These are phyloP conservation scores for Oxyura jamaicensis DNA, from an alignment of 2,113 vertebrate genomes.

Conservation along the genomic window DNA sequence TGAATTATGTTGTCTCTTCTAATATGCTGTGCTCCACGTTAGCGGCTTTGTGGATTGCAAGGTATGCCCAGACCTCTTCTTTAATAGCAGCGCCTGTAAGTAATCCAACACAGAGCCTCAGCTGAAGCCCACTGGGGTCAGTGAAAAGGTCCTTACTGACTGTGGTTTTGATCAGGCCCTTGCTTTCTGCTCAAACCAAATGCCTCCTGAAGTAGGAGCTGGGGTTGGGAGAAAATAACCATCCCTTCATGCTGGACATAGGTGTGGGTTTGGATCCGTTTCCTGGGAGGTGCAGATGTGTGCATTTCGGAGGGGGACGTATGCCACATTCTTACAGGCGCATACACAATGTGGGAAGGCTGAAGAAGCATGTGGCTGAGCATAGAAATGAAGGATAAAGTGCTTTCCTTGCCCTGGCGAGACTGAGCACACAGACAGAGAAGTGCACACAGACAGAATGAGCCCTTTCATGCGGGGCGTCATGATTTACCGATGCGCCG, in stretches of 20 bases:
- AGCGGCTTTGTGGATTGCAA: background rate
- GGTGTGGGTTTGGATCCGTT: background rate
- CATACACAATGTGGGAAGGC: background rate
- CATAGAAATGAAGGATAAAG: constrained; percentile 57
- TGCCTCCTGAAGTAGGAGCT: background rate
- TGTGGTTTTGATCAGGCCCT: background rate
- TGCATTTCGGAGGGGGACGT: background rate
- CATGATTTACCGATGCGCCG: constrained; percentile 4
- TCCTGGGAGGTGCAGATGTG: background rate
- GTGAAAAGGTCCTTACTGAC: background rate
- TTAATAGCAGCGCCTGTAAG: background rate
- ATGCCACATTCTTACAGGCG: background rate
- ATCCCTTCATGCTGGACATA: background rate
- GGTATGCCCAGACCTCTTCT: background rate
- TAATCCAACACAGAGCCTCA: background rate
- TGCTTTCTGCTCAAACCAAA: background rate
- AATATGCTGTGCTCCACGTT: background rate
- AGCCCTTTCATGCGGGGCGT: constrained; percentile 7
- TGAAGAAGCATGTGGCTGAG: constrained; percentile 6
- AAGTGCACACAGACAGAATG: constrained; percentile 38
- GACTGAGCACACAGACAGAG: background rate
- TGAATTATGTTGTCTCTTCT: background rate
- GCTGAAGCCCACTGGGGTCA: background rate
- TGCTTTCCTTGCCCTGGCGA: background rate
- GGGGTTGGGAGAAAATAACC: background rate